Base-by-base conservation (phyloP, 2,888 invertebrate species). In the Limnephilus marmoratus region DNA sequence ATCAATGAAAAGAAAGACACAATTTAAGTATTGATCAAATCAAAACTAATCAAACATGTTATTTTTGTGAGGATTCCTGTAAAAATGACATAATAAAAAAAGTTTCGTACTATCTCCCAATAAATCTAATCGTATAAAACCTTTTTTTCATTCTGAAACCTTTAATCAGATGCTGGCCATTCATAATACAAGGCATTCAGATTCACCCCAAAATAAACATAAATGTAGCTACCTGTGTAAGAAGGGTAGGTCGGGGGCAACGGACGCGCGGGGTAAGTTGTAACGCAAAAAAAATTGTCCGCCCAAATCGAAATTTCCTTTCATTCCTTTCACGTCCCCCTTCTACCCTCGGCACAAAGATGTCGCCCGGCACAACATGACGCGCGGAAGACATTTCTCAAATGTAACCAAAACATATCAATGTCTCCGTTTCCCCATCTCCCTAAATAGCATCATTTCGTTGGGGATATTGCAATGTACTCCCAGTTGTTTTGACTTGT, bases 401-500 rank as follows among this genome's bases (percentile, higher is more conserved):
- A 93, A 93, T 92, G 93, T 93, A 93, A 93, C 93, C 93, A 93
- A 93, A 93, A 93, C 93, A 93, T 93, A 93, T 93, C 93, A 93
- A 93, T 93, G 93, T 93, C 93, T 93, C 91, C 93, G 91, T 85
- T 91, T 49, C 85, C 68, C 92, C 87, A 41, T 41, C 87, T 83
- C 90, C 90, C 91, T 83, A 91, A 91, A 91, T 91, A 68, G 91
- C 91, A 81, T 91, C 92, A 41, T 92, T 49, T 90, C 53, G n/a
- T n/a, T n/a, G 31, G 90, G 45, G 34, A 9, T 37, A 82, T 85
- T 31, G 81, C 37, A 0, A 34, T 88, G 82, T 82, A 29, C 53
- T 68, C 53, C 24, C 53, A 68, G 53, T 18, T 68, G 53, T 68
- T 68, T 68, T 68, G 53, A 68, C 53, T 68, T 68, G 53, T 68